phyloP scores from a whole-genome alignment of 2,797 vertebrate genomes.

The Sebastolobus alascanus region DNA sequence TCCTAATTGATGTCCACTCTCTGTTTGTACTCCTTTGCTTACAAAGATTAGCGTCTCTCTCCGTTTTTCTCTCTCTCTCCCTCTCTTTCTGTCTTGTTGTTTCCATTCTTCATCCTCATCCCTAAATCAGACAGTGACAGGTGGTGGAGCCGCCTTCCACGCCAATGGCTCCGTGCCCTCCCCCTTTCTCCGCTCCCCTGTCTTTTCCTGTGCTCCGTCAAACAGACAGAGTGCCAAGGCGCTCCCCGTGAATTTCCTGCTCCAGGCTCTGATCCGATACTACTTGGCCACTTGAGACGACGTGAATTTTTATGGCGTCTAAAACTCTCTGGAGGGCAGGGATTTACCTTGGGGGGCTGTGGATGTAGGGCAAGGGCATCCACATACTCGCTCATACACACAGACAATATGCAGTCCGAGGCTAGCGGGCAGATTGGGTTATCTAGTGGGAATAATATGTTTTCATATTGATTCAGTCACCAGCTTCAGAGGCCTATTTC shows the following conservation, averaged over 20 bases:
- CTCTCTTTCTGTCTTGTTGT: conserved; percentile 18
- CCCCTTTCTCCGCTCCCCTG: conserved; percentile 12
- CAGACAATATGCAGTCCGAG: background rate
- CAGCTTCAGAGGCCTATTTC: conserved; percentile 34
- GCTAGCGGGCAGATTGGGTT: conserved; percentile 39
- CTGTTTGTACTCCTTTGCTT: conserved; percentile 26
- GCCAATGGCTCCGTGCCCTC: conserved; percentile 42
- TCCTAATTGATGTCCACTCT: conserved; percentile 53
- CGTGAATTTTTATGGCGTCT: conserved; percentile 75
- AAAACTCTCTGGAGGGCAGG: conserved; percentile 70
- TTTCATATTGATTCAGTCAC: conserved; percentile 56
- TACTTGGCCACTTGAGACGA: conserved; percentile 55
- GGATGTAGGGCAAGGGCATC: conserved; percentile 71
- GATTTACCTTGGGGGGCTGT: conserved; percentile 64
- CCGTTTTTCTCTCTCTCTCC: background rate
- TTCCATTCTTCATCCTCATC: conserved; percentile 45
- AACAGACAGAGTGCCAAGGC: conserved; percentile 62
- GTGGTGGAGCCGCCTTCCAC: conserved; percentile 54
- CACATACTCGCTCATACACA: background rate
- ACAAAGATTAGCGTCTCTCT: conserved; percentile 23
- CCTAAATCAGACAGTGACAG: conserved; percentile 75
- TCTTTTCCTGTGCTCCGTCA: conserved; percentile 58
- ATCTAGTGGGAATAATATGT: conserved; percentile 36
- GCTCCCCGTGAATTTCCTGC: conserved; percentile 74
- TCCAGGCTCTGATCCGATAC: conserved; percentile 62